Base-by-base conservation (phyloP, 2,888 invertebrate species). In the Melikaiella ostensackeni region DNA sequence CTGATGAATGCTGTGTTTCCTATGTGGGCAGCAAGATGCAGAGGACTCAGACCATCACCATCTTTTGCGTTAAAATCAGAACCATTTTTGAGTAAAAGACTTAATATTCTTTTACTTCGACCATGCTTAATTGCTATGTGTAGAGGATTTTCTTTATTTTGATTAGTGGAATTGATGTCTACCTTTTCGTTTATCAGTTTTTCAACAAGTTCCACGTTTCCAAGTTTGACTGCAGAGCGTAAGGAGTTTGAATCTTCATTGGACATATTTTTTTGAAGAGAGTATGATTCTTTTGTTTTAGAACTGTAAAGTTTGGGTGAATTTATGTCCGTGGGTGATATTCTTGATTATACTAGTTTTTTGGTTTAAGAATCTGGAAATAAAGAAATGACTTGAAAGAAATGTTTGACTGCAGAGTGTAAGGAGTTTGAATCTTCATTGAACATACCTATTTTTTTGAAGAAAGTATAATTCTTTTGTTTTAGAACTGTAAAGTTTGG, bases 71-170 rank as follows among this genome's bases (percentile, higher is more conserved):
- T 59, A 9, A 59, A 21, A 21, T 59, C 57, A 24, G 24, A 21
- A 24, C 57, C 57, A 13, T 59, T 59, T 21, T 21, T 21, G 13
- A 59, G n/a, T 9, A 59, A 59, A 59, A 21, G 11, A 24, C 21
- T 21, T 59, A 59, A 19, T 9, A 59, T 59, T 59, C 57, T 7
- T 59, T 59, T 59, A 21, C 21, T 59, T 59, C 24, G 57, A 1
- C 57, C 57, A 27, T n/a, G 21, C 24, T 59, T 59, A 24, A 59
- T 59, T 59, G 57, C 57, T 59, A 59, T 59, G 21, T 59, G 57
- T 9, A 59, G 13, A 21, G 57, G 57, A 27, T 21, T 59, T 59
- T 59, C 57, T 24, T 59, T 21, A 59, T 59, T 59, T 21, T 24
- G 3, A 59, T 59, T 59, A 59, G 21, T n/a, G 5, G 9, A 11